Conservation (phyloP, 2,888 invertebrate genomes). For the Syritta pipiens region DNA sequence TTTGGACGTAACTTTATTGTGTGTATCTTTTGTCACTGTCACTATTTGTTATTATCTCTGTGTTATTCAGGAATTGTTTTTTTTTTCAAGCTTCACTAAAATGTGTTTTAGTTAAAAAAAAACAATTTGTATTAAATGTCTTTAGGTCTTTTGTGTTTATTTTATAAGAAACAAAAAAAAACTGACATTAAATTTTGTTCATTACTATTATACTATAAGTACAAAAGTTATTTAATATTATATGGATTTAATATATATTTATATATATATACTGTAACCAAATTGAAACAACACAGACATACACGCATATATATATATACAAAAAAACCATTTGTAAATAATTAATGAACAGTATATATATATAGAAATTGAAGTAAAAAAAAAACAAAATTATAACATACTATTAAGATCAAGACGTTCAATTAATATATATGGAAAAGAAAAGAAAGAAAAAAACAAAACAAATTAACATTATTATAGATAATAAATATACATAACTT, state of each 20-base stretch:
- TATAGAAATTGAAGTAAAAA: constrained; percentile 39
- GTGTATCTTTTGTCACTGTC: not conserved
- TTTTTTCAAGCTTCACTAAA: constrained; percentile 11
- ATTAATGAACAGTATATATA: constrained; percentile 70
- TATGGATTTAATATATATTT: constrained; percentile 60
- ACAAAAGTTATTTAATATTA: constrained; percentile 69
- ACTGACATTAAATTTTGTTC: constrained; percentile 40
- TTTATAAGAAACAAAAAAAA: constrained; percentile 20
- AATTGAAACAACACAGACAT: constrained; percentile 27
- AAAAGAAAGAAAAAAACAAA: constrained; percentile 28
- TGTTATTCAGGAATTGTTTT: constrained; percentile 1
- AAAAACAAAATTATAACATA: constrained; percentile 45
- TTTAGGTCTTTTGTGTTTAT: constrained; percentile 34
- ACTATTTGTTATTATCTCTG: not conserved
- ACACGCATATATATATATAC: constrained; percentile 48
- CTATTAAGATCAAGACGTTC: constrained; percentile 67
- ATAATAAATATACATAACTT: constrained; percentile 51
- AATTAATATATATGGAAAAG: constrained; percentile 54
- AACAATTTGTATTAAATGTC: constrained; percentile 1
- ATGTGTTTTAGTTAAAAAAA: constrained; percentile 5
- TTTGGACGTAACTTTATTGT: constrained; percentile 42
- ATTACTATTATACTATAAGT: constrained; percentile 67
- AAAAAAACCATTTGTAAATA: constrained; percentile 56
- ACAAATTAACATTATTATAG: constrained; percentile 59
- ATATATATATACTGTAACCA: constrained; percentile 59